Percentiles rank a stretch among this genome's conserved stretches.
These are phyloP conservation scores for Polydrusus tereticollis DNA, from an alignment of 2,888 invertebrate genomes.

Conservation along the genomic window DNA sequence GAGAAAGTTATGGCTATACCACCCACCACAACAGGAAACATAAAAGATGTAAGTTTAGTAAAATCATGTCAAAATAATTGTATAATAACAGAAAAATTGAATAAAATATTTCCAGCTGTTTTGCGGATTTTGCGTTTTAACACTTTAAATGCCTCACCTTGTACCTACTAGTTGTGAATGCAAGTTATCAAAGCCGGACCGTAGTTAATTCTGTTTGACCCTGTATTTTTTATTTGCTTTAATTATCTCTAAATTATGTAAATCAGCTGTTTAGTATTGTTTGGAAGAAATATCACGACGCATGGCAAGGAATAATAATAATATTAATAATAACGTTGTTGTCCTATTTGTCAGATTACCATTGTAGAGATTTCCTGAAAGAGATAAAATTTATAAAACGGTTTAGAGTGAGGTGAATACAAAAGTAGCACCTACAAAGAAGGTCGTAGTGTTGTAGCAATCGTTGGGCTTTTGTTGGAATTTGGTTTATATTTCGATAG, in stretches of 20 bases:
- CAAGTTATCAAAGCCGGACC: too few relatives aligned
- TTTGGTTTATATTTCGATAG: not conserved
- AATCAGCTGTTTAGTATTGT: constrained; percentile 19
- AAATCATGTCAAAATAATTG: too few relatives aligned
- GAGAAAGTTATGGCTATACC: too few relatives aligned
- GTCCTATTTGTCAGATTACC: constrained; percentile 34
- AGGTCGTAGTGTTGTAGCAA: not conserved
- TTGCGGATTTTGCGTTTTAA: too few relatives aligned
- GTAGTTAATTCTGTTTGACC: not conserved
- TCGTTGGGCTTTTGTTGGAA: not conserved
- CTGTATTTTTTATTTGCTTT: not conserved
- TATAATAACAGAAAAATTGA: too few relatives aligned
- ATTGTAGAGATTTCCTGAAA: constrained; percentile 29
- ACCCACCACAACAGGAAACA: too few relatives aligned
- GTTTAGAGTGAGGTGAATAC: constrained; percentile 27
- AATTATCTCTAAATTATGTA: constrained; percentile 8
- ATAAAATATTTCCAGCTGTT: too few relatives aligned
- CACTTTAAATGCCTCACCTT: too few relatives aligned
- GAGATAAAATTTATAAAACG: constrained; percentile 33
- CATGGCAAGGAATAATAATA: constrained; percentile 15
- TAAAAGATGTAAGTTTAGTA: too few relatives aligned
- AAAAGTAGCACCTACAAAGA: not conserved
- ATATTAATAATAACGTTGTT: constrained; percentile 5
- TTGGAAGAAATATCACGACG: constrained; percentile 19
- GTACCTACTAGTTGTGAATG: too few relatives aligned